Conservation (phyloP, 2,888 invertebrate species). For the Trissoscelio sp. region DNA sequence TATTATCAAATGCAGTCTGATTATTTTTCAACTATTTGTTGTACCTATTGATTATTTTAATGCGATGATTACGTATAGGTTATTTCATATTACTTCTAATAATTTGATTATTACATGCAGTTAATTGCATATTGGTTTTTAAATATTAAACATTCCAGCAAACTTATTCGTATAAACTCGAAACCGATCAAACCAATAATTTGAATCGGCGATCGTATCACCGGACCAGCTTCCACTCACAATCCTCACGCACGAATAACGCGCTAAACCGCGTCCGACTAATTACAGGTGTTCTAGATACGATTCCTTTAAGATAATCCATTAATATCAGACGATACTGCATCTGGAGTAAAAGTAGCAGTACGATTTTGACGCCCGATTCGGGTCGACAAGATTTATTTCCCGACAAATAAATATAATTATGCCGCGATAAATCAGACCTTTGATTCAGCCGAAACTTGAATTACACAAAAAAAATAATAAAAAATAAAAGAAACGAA, state of each 20-base stretch:
- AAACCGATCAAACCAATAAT: neutral
- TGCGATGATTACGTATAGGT: too few relatives aligned
- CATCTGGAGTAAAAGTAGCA: conserved; percentile 37
- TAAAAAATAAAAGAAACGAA: neutral
- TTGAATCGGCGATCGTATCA: conserved; percentile 19
- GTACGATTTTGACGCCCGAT: conserved; percentile 24
- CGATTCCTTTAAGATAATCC: conserved; percentile 38
- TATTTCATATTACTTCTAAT: too few relatives aligned
- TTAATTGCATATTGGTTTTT: too few relatives aligned
- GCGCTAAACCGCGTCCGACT: conserved; percentile 32
- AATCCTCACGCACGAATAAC: conserved; percentile 32
- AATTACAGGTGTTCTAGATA: conserved; percentile 51
- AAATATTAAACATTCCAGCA: too few relatives aligned
- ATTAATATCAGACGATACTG: conserved; percentile 28
- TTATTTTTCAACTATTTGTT: too few relatives aligned
- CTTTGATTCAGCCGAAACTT: conserved; percentile 11
- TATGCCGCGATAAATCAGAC: conserved; percentile 31
- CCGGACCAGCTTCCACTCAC: neutral
- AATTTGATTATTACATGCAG: too few relatives aligned
- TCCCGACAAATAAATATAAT: conserved; percentile 39
- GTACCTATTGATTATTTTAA: too few relatives aligned
- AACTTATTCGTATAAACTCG: neutral
- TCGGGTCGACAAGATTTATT: conserved; percentile 44
- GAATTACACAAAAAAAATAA: neutral
- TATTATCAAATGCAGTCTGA: too few relatives aligned